phyloP scores from a whole-genome alignment of 2,797 vertebrate genomes.

The Pipistrellus kuhlii region DNA sequence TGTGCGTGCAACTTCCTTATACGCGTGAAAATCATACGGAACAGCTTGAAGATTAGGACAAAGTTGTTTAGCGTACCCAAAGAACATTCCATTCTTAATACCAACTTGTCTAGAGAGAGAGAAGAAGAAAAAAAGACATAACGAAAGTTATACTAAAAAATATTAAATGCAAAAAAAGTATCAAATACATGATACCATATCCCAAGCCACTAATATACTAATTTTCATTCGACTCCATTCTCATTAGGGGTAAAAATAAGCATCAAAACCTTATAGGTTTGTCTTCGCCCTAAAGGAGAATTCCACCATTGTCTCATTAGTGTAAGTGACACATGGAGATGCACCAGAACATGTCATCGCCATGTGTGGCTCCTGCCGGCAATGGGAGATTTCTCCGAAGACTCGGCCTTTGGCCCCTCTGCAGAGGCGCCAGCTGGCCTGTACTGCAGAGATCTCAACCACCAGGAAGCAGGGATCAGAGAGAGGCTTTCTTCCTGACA shows the following conservation, averaged over 20 bases:
- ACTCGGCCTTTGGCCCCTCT: conserved; percentile 55
- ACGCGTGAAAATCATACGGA: conserved; percentile 96
- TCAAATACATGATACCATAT: background rate
- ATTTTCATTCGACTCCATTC: conserved; percentile 45
- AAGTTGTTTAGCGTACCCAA: conserved; percentile 96
- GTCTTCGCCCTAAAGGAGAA: conserved; percentile 39
- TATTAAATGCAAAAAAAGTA: conserved; percentile 45
- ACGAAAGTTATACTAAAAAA: conserved; percentile 47
- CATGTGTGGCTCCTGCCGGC: conserved; percentile 10
- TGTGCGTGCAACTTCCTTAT: conserved; percentile 95
- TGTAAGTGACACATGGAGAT: background rate
- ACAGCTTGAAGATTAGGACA: conserved; percentile 95
- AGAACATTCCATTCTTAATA: conserved; percentile 98
- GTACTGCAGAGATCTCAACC: conserved; percentile 66
- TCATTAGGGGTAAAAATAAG: conserved; percentile 52
- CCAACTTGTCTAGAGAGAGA: conserved; percentile 91
- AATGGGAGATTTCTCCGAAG: conserved; percentile 14
- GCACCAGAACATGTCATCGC: background rate
- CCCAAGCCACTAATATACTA: conserved; percentile 50
- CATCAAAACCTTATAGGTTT: conserved; percentile 31
- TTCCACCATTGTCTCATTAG: background rate
- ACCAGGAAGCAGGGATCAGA: conserved; percentile 69
- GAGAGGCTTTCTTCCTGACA: conserved; percentile 38
- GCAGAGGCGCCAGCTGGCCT: conserved; percentile 70
- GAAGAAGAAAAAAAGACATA: conserved; percentile 67